Evolutionary conservation across 1,140 invertebrate species (phyloP).

Genomic region (Cheumatopsyche charites): DNA sequence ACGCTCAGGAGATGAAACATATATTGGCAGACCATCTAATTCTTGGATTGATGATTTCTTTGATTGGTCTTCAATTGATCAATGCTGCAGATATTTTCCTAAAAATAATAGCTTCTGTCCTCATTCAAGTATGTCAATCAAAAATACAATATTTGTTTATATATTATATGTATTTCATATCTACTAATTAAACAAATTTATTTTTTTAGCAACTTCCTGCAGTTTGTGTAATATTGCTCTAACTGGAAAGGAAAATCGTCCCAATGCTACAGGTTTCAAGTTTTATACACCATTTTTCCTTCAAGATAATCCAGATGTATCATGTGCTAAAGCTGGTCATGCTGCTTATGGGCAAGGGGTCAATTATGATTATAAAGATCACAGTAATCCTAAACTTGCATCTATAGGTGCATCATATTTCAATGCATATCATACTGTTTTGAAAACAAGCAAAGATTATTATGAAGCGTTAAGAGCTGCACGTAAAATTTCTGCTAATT

Average conservation of each 20-base stretch:
- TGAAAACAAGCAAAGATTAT: slow-evolving; percentile 91
- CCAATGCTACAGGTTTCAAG: slow-evolving; percentile 71
- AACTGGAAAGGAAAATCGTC: slow-evolving; percentile 62
- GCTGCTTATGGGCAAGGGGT: slow-evolving; percentile 79
- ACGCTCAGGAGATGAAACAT: slow-evolving; percentile 72
- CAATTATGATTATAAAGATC: slow-evolving; percentile 59
- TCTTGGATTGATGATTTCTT: slow-evolving; percentile 98
- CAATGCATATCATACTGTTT: slow-evolving; percentile 94
- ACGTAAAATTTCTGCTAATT: slow-evolving; percentile 78
- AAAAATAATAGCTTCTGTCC: slow-evolving; percentile 73
- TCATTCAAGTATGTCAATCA: slow-evolving; percentile 57
- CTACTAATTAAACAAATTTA: too few species aligned
- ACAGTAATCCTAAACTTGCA: slow-evolving; percentile 54
- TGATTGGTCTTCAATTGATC: slow-evolving; percentile 74
- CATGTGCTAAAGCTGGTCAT: slow-evolving; percentile 88
- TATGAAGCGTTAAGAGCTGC: slow-evolving; percentile 87
- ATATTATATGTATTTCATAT: too few species aligned
- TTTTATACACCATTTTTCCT: slow-evolving; percentile 88
- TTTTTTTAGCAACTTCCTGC: slow-evolving; percentile 52
- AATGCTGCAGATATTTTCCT: slow-evolving; percentile 69
- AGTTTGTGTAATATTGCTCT: slow-evolving; percentile 60
- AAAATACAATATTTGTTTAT: slow-evolving; percentile 14
- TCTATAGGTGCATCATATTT: slow-evolving; percentile 80
- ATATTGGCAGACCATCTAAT: slow-evolving; percentile 85
- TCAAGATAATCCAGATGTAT: slow-evolving; percentile 82